These are phyloP conservation scores for Megastigmus dorsalis DNA, from an alignment of 2,888 invertebrate species.

Conservation along the genomic window DNA sequence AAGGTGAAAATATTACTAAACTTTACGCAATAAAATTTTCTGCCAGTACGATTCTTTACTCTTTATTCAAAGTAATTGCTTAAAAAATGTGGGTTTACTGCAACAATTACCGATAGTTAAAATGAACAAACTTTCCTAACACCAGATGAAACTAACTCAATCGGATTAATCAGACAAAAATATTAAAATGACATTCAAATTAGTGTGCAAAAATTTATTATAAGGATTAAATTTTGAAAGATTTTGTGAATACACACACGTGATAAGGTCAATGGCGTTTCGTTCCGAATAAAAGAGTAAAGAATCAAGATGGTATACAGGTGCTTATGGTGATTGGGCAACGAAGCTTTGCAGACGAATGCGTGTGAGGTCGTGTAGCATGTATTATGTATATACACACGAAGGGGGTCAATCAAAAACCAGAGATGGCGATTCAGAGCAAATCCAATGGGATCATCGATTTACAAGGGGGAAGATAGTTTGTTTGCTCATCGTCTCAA, in stretches of 20 bases:
- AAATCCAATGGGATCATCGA: constrained; percentile 8
- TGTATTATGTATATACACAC: constrained; percentile 1
- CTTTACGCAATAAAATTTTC: too few relatives aligned
- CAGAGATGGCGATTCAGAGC: constrained; percentile 14
- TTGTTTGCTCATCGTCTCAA: constrained; percentile 49
- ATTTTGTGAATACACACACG: not conserved
- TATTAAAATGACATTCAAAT: too few relatives aligned
- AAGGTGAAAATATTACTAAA: too few relatives aligned
- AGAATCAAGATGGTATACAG: not conserved
- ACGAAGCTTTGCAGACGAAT: constrained; percentile 35
- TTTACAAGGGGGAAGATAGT: constrained; percentile 19
- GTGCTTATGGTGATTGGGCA: constrained; percentile 25
- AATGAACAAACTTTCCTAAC: too few relatives aligned
- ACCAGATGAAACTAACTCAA: too few relatives aligned
- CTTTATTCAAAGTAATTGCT: too few relatives aligned
- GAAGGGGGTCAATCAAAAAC: constrained; percentile 14
- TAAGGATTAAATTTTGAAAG: not conserved
- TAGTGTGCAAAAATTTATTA: too few relatives aligned
- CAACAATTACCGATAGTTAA: too few relatives aligned
- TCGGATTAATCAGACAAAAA: too few relatives aligned
- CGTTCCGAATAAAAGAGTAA: not conserved
- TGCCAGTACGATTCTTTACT: too few relatives aligned
- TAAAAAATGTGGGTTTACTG: too few relatives aligned
- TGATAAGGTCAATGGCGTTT: too few relatives aligned
- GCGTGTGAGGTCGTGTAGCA: not conserved